Percentiles rank a stretch among this genome's conserved stretches.
phyloP scores from a whole-genome alignment of 2,888 invertebrate genomes.

The Pediacus dermestoides region DNA sequence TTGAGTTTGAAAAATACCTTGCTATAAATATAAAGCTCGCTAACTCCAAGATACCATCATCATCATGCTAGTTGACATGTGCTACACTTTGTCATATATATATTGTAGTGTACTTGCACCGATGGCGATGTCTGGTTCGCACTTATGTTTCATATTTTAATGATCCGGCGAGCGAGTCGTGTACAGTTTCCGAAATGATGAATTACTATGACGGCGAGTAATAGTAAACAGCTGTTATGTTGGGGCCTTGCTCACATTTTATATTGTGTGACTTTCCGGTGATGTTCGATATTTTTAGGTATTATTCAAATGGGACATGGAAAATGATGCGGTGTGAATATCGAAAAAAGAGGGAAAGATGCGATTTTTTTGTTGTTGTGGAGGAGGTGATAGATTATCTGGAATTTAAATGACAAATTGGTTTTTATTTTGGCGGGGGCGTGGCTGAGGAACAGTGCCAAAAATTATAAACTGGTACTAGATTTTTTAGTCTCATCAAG shows the following conservation, averaged over 20 bases:
- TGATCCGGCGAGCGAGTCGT: conserved; percentile 39
- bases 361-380: too few relatives aligned
- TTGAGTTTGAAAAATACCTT: conserved; percentile 36
- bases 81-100: conserved; percentile 43
- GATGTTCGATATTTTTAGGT: conserved; percentile 27
- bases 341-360: too few relatives aligned
- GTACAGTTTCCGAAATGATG: conserved; percentile 36
- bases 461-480: too few relatives aligned
- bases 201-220: conserved; percentile 36
- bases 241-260: conserved; percentile 24
- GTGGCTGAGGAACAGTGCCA: too few relatives aligned
- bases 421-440: too few relatives aligned
- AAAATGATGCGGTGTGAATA: too few relatives aligned
- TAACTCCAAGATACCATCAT: conserved; percentile 13
- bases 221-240: conserved; percentile 40
- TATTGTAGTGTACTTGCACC: conserved; percentile 26
- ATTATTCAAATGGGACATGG: too few relatives aligned
- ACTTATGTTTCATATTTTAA: conserved; percentile 46
- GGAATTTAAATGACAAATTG: too few relatives aligned
- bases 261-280: conserved; percentile 33
- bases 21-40: conserved; percentile 31
- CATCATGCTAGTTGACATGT: conserved; percentile 10
- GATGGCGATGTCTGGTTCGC: conserved; percentile 38
- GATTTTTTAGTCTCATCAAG: too few relatives aligned
- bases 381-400: too few relatives aligned